Conservation (phyloP, 1,140 invertebrate genomes). For the Venustaconcha ellipsiformis region DNA sequence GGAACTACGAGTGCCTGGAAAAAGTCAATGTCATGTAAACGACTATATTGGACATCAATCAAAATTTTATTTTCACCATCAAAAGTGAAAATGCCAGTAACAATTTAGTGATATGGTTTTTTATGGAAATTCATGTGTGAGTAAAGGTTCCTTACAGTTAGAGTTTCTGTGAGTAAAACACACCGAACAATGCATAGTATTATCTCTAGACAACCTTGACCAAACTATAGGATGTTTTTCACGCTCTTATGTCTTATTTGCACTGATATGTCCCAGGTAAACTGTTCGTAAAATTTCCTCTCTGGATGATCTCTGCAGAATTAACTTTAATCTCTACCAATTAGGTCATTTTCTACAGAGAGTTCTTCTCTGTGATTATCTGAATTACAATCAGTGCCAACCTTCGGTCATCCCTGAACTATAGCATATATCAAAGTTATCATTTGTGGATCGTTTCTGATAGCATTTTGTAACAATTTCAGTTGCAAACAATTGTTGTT, state of each 20-base stretch:
- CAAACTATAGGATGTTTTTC: background rate
- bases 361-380: too few relatives aligned
- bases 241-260: slow-evolving; percentile 26
- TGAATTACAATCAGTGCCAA: too few relatives aligned
- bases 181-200: background rate
- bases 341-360: too few relatives aligned
- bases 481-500: too few relatives aligned
- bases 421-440: too few relatives aligned
- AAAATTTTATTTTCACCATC: background rate
- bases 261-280: too few relatives aligned
- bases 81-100: background rate
- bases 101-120: background rate
- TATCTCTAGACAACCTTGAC: background rate
- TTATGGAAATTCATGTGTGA: background rate
- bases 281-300: too few relatives aligned
- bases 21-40: slow-evolving; percentile 8
- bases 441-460: too few relatives aligned
- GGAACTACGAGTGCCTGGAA: background rate
- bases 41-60: background rate
- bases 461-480: too few relatives aligned
- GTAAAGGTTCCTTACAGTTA: background rate
- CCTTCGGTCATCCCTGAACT: too few relatives aligned
- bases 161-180: slow-evolving; percentile 18
- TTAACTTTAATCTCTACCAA: too few relatives aligned
- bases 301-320: too few relatives aligned